Conservation (phyloP, 2,113 vertebrate genomes). For the Thunnus maccoyii region DNA sequence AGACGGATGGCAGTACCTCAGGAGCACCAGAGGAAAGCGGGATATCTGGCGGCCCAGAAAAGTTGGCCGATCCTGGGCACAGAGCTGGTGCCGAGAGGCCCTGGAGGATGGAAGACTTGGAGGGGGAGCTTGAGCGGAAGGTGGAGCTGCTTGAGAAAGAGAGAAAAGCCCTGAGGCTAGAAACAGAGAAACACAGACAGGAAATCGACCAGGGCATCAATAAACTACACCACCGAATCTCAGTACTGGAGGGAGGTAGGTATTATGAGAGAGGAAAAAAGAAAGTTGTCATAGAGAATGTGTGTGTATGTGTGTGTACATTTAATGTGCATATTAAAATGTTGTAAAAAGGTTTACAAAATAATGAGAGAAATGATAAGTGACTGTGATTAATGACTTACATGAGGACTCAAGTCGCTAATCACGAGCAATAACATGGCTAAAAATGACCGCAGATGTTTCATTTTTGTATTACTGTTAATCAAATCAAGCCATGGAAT, state of each 20-base stretch:
- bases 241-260: slow-evolving; percentile 92
- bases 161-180: slow-evolving; percentile 85
- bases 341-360: neutral
- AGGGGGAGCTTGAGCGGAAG: slow-evolving; percentile 93
- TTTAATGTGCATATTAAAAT: neutral
- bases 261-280: neutral
- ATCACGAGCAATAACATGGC: slow-evolving; percentile 18
- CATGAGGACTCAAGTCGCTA: slow-evolving; percentile 1
- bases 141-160: slow-evolving; percentile 94
- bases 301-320: neutral
- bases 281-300: neutral
- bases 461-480: slow-evolving; percentile 26
- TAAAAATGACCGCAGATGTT: slow-evolving; percentile 25
- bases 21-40: slow-evolving; percentile 48
- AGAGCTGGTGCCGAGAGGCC: slow-evolving; percentile 59
- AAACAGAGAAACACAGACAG: slow-evolving; percentile 87
- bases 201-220: slow-evolving; percentile 90
- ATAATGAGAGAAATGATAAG: neutral
- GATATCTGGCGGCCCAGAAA: slow-evolving; percentile 45
- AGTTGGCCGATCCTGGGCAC: slow-evolving; percentile 49
- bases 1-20: slow-evolving; percentile 61
- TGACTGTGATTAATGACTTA: slow-evolving; percentile 11
- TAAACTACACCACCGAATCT: slow-evolving; percentile 89
- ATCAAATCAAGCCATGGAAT: slow-evolving; percentile 34
- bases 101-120: slow-evolving; percentile 92